These are phyloP conservation scores for Acrobasis suavella DNA, from an alignment of 2,888 invertebrate species.

Conservation along the genomic window DNA sequence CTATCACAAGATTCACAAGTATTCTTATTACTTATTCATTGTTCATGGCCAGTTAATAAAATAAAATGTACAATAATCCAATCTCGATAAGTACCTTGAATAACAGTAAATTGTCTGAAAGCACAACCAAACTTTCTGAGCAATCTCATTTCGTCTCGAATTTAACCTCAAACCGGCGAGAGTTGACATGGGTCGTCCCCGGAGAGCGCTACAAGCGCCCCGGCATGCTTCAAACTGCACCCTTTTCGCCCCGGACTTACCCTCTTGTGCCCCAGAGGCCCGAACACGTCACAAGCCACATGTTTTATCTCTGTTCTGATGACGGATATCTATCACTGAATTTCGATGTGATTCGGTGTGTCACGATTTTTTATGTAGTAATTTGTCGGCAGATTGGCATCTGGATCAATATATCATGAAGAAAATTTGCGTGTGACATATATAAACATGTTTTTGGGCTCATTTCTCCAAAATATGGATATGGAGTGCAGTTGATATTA, in stretches of 20 bases:
- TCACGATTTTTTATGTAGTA: background rate
- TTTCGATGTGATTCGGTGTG: slow-evolving; percentile 1
- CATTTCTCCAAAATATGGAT: background rate
- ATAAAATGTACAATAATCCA: background rate
- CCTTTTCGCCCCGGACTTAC: background rate
- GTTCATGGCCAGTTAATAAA: background rate
- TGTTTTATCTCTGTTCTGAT: slow-evolving; percentile 13
- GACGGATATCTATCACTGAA: slow-evolving; percentile 18
- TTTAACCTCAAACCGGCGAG: slow-evolving; percentile 17
- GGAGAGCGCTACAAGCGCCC: background rate
- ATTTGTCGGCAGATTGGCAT: background rate
- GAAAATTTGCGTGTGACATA: background rate
- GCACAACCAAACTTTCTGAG: slow-evolving; percentile 9
- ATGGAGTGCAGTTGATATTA: background rate
- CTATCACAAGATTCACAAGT: background rate
- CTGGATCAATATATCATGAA: background rate
- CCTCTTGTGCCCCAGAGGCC: background rate
- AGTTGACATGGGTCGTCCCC: slow-evolving; percentile 21
- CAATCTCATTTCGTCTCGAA: slow-evolving; percentile 20
- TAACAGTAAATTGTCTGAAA: slow-evolving; percentile 10
- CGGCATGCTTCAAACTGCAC: background rate
- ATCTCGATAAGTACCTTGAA: background rate
- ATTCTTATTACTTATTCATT: background rate
- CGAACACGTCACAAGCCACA: slow-evolving; percentile 13
- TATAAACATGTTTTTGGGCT: background rate